A percentile compares a stretch with the other conserved stretches of the same genome.
Evolutionary conservation across 2,797 vertebrate genomes (phyloP).

Genomic region (Centropyge bicolor): DNA sequence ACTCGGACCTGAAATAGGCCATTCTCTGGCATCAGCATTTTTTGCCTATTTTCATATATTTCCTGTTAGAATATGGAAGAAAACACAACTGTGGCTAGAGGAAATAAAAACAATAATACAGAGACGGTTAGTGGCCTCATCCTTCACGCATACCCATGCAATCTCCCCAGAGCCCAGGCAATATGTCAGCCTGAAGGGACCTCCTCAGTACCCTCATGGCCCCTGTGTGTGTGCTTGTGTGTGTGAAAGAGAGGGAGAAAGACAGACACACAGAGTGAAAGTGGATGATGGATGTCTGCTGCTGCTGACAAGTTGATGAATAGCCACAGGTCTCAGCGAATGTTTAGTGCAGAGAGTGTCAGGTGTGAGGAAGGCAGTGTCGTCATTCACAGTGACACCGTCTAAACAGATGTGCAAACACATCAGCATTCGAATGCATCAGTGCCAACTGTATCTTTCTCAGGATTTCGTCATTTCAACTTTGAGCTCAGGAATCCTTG

Average conservation of each 20-base stretch:
- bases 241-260: conserved; percentile 8
- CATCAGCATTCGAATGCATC: conserved; percentile 38
- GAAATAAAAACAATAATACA: conserved; percentile 61
- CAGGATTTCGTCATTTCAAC: conserved; percentile 48
- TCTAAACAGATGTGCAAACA: conserved; percentile 39
- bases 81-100: conserved; percentile 17
- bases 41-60: conserved; percentile 28
- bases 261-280: conserved; percentile 24
- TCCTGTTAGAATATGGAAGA: conserved; percentile 27
- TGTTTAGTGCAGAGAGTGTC: conserved; percentile 61
- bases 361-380: conserved; percentile 48
- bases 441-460: conserved; percentile 22
- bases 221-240: conserved; percentile 23
- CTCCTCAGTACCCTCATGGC: conserved; percentile 21
- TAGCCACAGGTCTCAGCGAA: conserved; percentile 60
- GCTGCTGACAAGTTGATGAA: conserved; percentile 75
- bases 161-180: conserved; percentile 47
- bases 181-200: conserved; percentile 50
- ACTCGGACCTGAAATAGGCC: conserved; percentile 53
- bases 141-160: conserved; percentile 55
- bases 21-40: conserved; percentile 50
- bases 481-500: conserved; percentile 24
- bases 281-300: conserved; percentile 68
- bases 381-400: conserved; percentile 59
- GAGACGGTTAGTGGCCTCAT: conserved; percentile 57